Evolutionary conservation across 2,888 invertebrate genomes (phyloP), one percentile per base, ranked within the genome.

Genomic region (Ochropleura leucogaster): DNA sequence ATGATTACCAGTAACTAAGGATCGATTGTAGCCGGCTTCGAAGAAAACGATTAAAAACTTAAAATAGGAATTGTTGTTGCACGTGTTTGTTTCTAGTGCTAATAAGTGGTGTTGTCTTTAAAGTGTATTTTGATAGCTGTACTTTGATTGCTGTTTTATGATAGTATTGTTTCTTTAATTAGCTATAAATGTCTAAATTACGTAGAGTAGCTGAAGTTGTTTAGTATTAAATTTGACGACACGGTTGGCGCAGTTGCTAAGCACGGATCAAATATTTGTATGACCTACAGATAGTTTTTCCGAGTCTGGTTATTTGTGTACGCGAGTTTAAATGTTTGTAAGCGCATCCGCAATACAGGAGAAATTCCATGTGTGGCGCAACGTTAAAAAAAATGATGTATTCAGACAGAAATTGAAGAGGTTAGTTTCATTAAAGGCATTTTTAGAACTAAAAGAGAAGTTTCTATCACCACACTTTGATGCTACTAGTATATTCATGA

Each of bases 1-100:
- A 83, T 82, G 77, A 67, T 66, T 83, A 64, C 81, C 40, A 18
- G 73, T 40, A 81, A 40, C 66, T 40, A 57, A 72, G 71, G 46
- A 84, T 77, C 82, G 85, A 83, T 84, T 66, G 59, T 51, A 80
- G 42, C 16, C 49, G n/a, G 80, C 81, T 47, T 64, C 80, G 40
- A 62, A 59, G 64, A 47, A 4, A 51, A 51, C n/a, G 42, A 71
- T 80, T 73, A 66, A 71, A 73, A 80, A 57, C 62, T 68, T 80
- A 69, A 46, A 60, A 72, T 82, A 64, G 68, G 74, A 20, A 14
- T 74, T 6, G 44, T n/a, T 53, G 18, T 44, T 30, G 16, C 72
- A 59, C 30, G 44, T 44, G 51, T 59, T 18, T 44, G 42, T 49
- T 60, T 40, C 60, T 66, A 62, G 12, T 9, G 30, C 30, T 42